These are phyloP conservation scores for Tipula confusa DNA, from an alignment of 2,888 invertebrate genomes.

Conservation along the genomic window DNA sequence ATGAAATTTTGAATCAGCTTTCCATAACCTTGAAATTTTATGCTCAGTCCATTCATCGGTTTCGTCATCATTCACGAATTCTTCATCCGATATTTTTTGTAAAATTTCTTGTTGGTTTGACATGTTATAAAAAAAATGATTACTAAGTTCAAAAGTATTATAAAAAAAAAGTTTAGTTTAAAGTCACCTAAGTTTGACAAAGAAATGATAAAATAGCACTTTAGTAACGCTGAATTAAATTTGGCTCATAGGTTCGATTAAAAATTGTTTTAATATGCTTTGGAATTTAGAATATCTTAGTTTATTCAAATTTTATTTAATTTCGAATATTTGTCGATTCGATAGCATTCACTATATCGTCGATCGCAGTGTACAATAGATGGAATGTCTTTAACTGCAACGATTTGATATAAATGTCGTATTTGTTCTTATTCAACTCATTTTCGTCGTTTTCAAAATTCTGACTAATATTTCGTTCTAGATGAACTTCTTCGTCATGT, in stretches of 20 bases:
- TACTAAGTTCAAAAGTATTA: not conserved
- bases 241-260: too few species aligned
- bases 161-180: too few species aligned
- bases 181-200: too few species aligned
- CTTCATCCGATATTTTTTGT: not conserved
- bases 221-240: too few species aligned
- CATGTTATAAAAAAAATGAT: not conserved
- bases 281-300: not conserved
- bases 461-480: not conserved
- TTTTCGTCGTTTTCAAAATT: not conserved
- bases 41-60: not conserved
- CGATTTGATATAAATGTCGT: not conserved
- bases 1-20: conserved; percentile 26
- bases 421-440: not conserved
- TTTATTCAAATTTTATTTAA: not conserved
- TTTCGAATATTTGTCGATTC: not conserved
- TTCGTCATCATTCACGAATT: not conserved
- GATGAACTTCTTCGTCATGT: not conserved
- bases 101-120: not conserved
- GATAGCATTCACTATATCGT: not conserved
- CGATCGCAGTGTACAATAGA: not conserved
- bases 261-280: too few species aligned
- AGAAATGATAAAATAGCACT: too few species aligned
- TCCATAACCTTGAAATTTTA: conserved; percentile 26
- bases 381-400: not conserved